Base-by-base conservation (phyloP, 2,888 invertebrate genomes). In the Leptopterna dolabrata region DNA sequence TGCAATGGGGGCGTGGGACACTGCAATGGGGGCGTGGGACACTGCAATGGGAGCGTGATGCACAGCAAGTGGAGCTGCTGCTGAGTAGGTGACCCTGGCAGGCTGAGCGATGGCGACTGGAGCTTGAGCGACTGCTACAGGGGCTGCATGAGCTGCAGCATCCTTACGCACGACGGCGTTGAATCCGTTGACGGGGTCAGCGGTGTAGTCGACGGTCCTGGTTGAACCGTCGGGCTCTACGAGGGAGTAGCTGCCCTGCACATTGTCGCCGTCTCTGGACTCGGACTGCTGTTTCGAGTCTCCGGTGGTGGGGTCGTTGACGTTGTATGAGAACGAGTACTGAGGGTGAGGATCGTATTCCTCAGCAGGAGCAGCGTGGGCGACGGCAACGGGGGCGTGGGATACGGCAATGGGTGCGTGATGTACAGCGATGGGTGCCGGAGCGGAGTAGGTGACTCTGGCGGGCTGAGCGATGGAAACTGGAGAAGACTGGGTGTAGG, bases 281-380 rank as follows among this genome's bases (percentile, higher is more conserved):
- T 92, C 92, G 92, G 92, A 92, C 90, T 92, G 92, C 86, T 91
- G 92, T 90, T 92, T 92, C 88, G 92, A 92, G 89, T 92, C 92
- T 88, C 92, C 92, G n/a, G 92, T 92, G 88, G 92, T 92, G 24
- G 92, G 91, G 89, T 92, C 92, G 89, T 92, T 92, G 76, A 92
- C 92, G 84, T 91, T 91, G 89, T 92, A 92, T 87, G 92, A 92
- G 91, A 91, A 92, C 88, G 92, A 92, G 90, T 92, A 92, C 88
- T 91, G 91, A 30, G 92, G 91, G 71, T 88, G 86, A n/a, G 89
- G 84, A 76, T 88, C 88, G 87, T 88, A 87, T 43, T 88, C 87
- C 36, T 88, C 88, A 45, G 80, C 87, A 13, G 87, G 51, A 27
- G 87, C 87, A 27, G 86, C 80, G 30, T 71, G 85, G 13, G 78